phyloP scores from a whole-genome alignment of 2,113 vertebrate species.

The Neolamprologus ventralis region DNA sequence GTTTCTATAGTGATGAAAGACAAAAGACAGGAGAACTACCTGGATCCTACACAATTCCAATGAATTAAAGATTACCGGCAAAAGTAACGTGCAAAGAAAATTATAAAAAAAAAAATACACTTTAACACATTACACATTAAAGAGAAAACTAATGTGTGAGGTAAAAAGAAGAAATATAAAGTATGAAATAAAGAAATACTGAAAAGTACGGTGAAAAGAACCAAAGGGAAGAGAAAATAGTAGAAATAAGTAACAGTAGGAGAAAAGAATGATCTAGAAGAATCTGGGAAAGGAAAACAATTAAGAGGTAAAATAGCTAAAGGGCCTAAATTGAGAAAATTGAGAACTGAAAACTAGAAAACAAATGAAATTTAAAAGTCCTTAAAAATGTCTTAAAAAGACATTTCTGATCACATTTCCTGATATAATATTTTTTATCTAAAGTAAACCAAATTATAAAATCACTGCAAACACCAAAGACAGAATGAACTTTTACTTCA shows the following conservation, averaged over 20 bases:
- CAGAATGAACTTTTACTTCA: neutral
- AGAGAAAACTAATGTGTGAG: neutral
- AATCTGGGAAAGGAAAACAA: neutral
- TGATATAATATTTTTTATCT: accelerated
- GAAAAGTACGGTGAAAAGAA: accelerated
- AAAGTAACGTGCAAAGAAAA: neutral
- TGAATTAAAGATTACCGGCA: neutral
- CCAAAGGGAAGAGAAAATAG: neutral
- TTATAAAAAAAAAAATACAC: neutral
- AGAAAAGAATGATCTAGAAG: accelerated
- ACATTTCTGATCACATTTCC: neutral
- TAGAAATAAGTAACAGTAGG: neutral
- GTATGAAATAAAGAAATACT: neutral
- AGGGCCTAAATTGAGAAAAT: neutral
- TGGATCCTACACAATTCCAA: neutral
- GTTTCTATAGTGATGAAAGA: neutral
- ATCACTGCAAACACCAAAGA: neutral
- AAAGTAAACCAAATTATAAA: neutral
- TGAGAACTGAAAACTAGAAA: neutral
- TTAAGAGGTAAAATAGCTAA: neutral
- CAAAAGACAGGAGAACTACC: neutral
- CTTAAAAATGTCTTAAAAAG: neutral
- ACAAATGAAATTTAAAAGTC: neutral
- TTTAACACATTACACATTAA: neutral
- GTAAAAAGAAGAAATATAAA: neutral